Evolutionary conservation across 2,888 invertebrate species (phyloP).

Genomic region (Euspilapteryx auroguttella): DNA sequence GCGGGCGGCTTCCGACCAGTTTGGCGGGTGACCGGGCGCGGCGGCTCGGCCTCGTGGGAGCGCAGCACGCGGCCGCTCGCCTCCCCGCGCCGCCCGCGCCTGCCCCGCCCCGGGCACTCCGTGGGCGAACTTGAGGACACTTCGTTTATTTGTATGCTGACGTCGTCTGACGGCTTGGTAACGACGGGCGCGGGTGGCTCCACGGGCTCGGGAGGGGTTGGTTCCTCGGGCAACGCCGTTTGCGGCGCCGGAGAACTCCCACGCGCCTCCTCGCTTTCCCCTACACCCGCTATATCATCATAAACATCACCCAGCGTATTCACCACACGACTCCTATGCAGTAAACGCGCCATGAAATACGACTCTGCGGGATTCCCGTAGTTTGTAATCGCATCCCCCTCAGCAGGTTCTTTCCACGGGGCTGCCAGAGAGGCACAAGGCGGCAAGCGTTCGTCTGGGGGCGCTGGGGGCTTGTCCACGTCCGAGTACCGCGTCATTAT

Average conservation of each 20-base stretch:
- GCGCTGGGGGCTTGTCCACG: slow-evolving; percentile 18
- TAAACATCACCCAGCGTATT: slow-evolving; percentile 43
- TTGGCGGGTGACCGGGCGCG: slow-evolving; percentile 26
- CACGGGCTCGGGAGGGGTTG: slow-evolving; percentile 7
- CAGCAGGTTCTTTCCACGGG: slow-evolving; percentile 11
- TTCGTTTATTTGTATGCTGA: slow-evolving; percentile 67
- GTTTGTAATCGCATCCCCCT: slow-evolving; percentile 25
- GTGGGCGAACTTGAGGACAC: slow-evolving; percentile 65
- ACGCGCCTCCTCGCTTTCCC: slow-evolving; percentile 1
- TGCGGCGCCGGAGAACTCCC: slow-evolving; percentile 1
- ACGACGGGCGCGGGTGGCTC: slow-evolving; percentile 2
- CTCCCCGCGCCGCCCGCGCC: slow-evolving; percentile 18
- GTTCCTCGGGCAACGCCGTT: not conserved
- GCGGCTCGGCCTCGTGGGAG: slow-evolving; percentile 34
- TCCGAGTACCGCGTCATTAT: slow-evolving; percentile 53
- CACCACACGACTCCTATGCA: slow-evolving; percentile 33
- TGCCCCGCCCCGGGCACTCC: slow-evolving; percentile 30
- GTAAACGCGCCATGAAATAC: slow-evolving; percentile 44
- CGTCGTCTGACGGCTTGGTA: slow-evolving; percentile 19
- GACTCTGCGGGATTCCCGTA: slow-evolving; percentile 53
- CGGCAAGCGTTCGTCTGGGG: slow-evolving; percentile 22
- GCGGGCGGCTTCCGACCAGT: too few relatives aligned
- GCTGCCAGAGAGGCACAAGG: slow-evolving; percentile 22
- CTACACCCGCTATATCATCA: slow-evolving; percentile 25
- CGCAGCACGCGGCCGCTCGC: slow-evolving; percentile 40